Percentiles rank a stretch among this genome's conserved stretches.
Evolutionary conservation across 2,888 invertebrate species (phyloP).

Genomic region (Priapulus caudatus): DNA sequence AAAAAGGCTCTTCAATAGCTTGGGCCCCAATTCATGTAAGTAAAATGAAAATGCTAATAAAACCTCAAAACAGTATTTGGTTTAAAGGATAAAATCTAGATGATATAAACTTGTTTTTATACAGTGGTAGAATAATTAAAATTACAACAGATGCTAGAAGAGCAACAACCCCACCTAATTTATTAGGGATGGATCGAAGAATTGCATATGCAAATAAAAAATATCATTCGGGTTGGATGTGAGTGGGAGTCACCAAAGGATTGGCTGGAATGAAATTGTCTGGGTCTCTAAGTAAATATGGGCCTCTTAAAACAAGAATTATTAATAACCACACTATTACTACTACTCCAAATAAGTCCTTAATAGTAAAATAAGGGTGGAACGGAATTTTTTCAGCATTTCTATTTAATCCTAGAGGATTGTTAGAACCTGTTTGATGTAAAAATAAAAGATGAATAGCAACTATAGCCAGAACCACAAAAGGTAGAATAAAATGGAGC

Average conservation of each 20-base stretch:
- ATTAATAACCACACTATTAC: too few relatives aligned
- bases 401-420: slow-evolving; percentile 52
- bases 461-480: slow-evolving; percentile 50
- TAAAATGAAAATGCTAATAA: slow-evolving; percentile 47
- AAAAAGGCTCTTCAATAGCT: slow-evolving; percentile 54
- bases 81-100: slow-evolving; percentile 47
- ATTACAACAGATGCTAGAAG: slow-evolving; percentile 54
- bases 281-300: slow-evolving; percentile 52
- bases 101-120: slow-evolving; percentile 27
- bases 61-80: slow-evolving; percentile 43
- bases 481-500: slow-evolving; percentile 59
- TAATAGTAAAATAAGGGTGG: slow-evolving; percentile 52
- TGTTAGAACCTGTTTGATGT: slow-evolving; percentile 56
- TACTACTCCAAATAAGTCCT: slow-evolving; percentile 54
- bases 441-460: slow-evolving; percentile 53
- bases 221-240: slow-evolving; percentile 74
- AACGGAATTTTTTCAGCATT: slow-evolving; percentile 57
- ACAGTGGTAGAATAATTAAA: slow-evolving; percentile 48
- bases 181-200: slow-evolving; percentile 64
- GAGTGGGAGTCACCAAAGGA: slow-evolving; percentile 54
- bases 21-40: slow-evolving; percentile 60
- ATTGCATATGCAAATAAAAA: slow-evolving; percentile 70
- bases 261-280: slow-evolving; percentile 63
- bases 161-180: slow-evolving; percentile 60
- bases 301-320: too few relatives aligned